phyloP scores from a whole-genome alignment of 2,888 invertebrate species.

The Phasia obesa region DNA sequence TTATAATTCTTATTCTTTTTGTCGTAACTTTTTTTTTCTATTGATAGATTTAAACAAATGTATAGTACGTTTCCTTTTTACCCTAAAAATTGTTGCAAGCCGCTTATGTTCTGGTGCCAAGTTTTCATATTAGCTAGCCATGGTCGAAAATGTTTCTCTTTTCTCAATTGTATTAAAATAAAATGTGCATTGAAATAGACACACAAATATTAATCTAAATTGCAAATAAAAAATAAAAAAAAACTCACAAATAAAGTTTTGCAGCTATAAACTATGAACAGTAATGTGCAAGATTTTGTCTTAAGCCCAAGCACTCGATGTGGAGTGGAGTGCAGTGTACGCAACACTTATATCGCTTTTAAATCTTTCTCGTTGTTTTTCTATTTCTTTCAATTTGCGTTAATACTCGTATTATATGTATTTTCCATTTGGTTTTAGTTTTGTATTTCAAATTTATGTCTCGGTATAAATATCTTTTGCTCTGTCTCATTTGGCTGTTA shows the following conservation, averaged over 20 bases:
- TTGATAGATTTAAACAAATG: conserved; percentile 50
- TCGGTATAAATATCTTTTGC: conserved; percentile 22
- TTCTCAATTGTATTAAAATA: background rate
- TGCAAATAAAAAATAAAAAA: background rate
- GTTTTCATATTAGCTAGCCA: conserved; percentile 46
- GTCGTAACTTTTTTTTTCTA: background rate
- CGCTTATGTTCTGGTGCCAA: conserved; percentile 57
- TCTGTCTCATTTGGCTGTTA: conserved; percentile 55
- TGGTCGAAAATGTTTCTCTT: conserved; percentile 9
- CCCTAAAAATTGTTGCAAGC: background rate
- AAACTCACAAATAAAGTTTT: conserved; percentile 24
- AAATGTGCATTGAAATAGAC: conserved; percentile 3
- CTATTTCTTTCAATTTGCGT: too few relatives aligned
- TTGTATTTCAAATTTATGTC: conserved; percentile 59
- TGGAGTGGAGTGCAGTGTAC: conserved; percentile 24
- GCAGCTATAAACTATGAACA: conserved; percentile 48
- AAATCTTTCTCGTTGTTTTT: too few relatives aligned
- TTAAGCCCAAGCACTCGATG: conserved; percentile 42
- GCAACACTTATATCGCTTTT: conserved; percentile 38
- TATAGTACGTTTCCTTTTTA: conserved; percentile 12
- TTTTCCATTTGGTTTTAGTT: conserved; percentile 7
- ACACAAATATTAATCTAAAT: background rate
- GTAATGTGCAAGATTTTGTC: conserved; percentile 41
- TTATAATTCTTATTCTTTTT: conserved; percentile 25
- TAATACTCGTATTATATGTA: too few relatives aligned